Base-by-base conservation (phyloP, 53 echinoderm and acorn worm species). In the Paracentrotus lividus region DNA sequence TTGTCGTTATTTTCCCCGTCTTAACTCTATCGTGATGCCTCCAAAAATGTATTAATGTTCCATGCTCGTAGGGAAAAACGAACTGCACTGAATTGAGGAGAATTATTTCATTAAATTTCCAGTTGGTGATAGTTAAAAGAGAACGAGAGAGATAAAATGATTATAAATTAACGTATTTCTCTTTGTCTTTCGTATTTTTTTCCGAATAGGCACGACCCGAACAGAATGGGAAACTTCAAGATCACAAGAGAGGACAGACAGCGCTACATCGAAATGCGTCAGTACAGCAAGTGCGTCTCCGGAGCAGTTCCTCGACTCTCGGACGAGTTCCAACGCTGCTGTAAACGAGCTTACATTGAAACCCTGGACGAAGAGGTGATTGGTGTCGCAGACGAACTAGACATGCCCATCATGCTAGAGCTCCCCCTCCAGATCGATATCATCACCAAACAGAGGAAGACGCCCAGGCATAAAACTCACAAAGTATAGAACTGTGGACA, bases 201-300 rank as follows among this genome's bases (percentile, higher is more conserved):
- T 40, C 38, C 36, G 10, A 26, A 9, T 55, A 92, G 76, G 55
- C 84, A 78, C 64, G 93, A 93, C 42, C 24, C 32, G 43, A 36
- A 31, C 64, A 68, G 66, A 42, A 12, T 43, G 61, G 54, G 76
- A 88, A 96, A 96, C 93, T 95, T 95, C 93, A 95, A 94, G 88
- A 40, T 87, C n/a, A 60, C 85, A 16, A 68, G 90, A 53, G 77
- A 90, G 54, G 93, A 95, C 88, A 64, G 84, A 45, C 88, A 91
- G 13, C 95, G 91, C 1, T 90, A 94, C 89, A 51, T 91, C 23
- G 77, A 91, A 38, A 44, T 90, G 51, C 93, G 78, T 33, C 95
- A 97, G 51, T 68, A 93, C 77, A 93, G 94, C 84, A 97, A 97
- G 88, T 97, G 97, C 78, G 94, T 95, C 47, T 94, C 97, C 0